Conservation (phyloP, 1,140 invertebrate species). For the Helicoverpa zea region DNA sequence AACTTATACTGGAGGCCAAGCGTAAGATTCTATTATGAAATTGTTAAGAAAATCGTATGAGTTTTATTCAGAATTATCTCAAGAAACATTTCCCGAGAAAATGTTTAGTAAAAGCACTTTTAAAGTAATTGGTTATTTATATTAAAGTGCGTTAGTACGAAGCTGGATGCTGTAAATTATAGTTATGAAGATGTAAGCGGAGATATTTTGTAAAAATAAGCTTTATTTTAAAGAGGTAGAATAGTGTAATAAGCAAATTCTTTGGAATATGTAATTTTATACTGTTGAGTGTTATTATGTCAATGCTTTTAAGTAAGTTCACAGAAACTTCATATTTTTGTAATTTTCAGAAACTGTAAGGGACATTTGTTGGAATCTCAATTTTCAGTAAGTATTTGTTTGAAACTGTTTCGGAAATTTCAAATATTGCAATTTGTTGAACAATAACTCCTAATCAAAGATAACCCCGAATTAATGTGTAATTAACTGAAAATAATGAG, state of each 20-base stretch:
- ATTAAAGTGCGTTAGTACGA: not conserved
- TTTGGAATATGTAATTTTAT: too few species aligned
- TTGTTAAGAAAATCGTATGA: constrained; percentile 33
- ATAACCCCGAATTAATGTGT: not conserved
- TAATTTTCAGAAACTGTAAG: too few species aligned
- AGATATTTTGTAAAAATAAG: not conserved
- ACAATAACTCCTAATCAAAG: constrained; percentile 29
- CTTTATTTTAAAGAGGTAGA: too few species aligned
- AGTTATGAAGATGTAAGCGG: not conserved
- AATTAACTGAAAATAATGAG: constrained; percentile 20
- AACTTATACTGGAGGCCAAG: not conserved
- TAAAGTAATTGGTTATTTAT: constrained; percentile 19
- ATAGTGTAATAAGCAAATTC: too few species aligned
- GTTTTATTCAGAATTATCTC: constrained; percentile 37
- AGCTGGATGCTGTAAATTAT: not conserved
- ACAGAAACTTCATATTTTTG: too few species aligned
- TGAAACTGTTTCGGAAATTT: too few species aligned
- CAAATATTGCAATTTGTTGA: not conserved
- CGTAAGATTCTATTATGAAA: constrained; percentile 30
- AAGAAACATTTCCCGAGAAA: constrained; percentile 7
- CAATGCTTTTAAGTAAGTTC: too few species aligned
- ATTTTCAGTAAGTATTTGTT: too few species aligned
- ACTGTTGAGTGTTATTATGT: too few species aligned
- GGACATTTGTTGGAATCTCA: too few species aligned
- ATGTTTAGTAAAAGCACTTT: constrained; percentile 4